A percentile compares a stretch with the other conserved stretches of the same genome.
phyloP scores from a whole-genome alignment of 2,797 vertebrate species.

The Lerista edwardsae region DNA sequence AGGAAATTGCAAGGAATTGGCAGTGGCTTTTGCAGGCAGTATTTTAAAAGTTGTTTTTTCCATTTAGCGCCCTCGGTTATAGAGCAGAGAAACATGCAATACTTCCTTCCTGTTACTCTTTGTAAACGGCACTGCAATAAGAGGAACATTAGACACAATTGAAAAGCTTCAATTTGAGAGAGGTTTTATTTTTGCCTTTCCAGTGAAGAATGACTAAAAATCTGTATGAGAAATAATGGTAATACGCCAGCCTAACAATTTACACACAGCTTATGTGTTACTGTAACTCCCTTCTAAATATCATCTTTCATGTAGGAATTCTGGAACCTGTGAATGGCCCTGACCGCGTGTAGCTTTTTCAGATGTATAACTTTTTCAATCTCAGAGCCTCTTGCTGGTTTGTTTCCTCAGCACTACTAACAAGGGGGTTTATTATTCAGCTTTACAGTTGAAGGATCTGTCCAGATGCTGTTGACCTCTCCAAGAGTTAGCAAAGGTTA shows the following conservation, averaged over 20 bases:
- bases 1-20: neutral
- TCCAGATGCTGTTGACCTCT: too few species aligned
- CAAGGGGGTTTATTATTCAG: too few species aligned
- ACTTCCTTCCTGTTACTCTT: slow-evolving; percentile 40
- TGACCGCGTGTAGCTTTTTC: neutral
- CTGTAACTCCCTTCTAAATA: neutral
- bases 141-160: slow-evolving; percentile 8
- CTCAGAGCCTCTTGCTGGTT: too few species aligned
- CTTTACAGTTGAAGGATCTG: too few species aligned
- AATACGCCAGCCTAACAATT: too few species aligned
- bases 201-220: neutral
- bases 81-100: slow-evolving; percentile 30
- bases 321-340: neutral
- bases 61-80: neutral
- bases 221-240: neutral
- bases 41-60: neutral
- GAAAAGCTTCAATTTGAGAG: slow-evolving; percentile 1
- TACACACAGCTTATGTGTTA: neutral
- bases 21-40: neutral
- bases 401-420: too few species aligned
- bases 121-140: slow-evolving; percentile 24
- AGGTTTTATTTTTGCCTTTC: neutral
- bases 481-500: too few species aligned
- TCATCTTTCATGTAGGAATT: neutral
- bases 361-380: too few species aligned